Evolutionary conservation across 2,888 invertebrate genomes (phyloP).

Genomic region (Brachylomia viminalis): DNA sequence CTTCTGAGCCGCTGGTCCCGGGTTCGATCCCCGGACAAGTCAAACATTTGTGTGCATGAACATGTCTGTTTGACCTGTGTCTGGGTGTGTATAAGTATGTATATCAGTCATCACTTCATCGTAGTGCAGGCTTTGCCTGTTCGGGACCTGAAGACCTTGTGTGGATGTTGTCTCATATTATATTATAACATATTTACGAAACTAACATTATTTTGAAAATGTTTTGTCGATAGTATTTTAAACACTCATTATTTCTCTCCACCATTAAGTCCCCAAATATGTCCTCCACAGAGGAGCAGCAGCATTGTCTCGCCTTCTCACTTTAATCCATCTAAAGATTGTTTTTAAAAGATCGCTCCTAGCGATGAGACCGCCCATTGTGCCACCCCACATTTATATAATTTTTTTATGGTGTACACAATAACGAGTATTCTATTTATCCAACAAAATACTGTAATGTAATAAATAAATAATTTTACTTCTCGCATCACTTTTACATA

Average conservation of each 20-base stretch:
- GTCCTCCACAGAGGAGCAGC: not conserved
- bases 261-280: not conserved
- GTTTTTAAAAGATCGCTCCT: no score
- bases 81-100: no score
- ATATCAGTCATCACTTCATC: no score
- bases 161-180: no score
- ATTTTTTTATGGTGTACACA: not conserved
- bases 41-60: no score
- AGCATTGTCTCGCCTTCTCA: not conserved
- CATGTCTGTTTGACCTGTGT: no score
- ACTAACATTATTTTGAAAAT: not conserved
- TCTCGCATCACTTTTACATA: constrained; percentile 53
- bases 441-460: not conserved
- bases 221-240: not conserved
- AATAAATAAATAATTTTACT: not conserved
- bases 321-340: no score
- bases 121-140: no score
- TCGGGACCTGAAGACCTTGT: no score
- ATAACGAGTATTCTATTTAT: not conserved
- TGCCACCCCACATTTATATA: not conserved
- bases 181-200: not conserved
- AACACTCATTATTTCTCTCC: not conserved
- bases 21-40: no score
- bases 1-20: no score
- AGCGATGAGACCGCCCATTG: no score